Conservation (phyloP, 2,113 vertebrate species). For the Gymnobelideus leadbeateri region DNA sequence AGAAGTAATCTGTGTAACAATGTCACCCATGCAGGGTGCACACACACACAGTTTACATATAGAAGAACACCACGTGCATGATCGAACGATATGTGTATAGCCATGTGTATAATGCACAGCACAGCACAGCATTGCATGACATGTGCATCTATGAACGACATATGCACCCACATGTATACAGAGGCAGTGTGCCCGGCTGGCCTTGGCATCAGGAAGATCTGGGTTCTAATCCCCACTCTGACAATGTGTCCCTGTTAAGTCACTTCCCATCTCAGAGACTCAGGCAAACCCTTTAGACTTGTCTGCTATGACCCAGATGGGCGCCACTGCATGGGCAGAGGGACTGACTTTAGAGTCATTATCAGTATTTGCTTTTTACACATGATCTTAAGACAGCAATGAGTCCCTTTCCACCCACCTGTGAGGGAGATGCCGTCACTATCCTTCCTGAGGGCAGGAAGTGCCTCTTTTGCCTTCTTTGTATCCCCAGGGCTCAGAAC, state of each 20-base stretch:
- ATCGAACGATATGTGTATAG: too few species aligned
- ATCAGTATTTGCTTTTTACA: conserved; percentile 45
- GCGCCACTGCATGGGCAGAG: not conserved
- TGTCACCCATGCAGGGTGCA: too few species aligned
- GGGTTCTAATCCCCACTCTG: not conserved
- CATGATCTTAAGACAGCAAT: conserved; percentile 31
- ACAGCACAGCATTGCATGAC: too few species aligned
- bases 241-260: not conserved
- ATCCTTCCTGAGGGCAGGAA: not conserved
- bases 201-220: not conserved
- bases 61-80: too few species aligned
- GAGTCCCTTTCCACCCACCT: conserved; percentile 18
- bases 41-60: too few species aligned
- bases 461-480: not conserved
- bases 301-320: too few species aligned
- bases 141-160: too few species aligned
- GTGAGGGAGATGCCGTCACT: not conserved
- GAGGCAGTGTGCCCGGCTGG: not conserved
- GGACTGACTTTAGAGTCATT: conserved; percentile 1
- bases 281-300: not conserved
- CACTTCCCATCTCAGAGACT: not conserved
- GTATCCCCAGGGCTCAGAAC: not conserved
- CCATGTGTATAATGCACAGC: not conserved
- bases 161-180: not conserved
- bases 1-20: too few species aligned